These are phyloP conservation scores for Gobio occitaniae DNA, from an alignment of 2,797 vertebrate species.

Conservation along the genomic window DNA sequence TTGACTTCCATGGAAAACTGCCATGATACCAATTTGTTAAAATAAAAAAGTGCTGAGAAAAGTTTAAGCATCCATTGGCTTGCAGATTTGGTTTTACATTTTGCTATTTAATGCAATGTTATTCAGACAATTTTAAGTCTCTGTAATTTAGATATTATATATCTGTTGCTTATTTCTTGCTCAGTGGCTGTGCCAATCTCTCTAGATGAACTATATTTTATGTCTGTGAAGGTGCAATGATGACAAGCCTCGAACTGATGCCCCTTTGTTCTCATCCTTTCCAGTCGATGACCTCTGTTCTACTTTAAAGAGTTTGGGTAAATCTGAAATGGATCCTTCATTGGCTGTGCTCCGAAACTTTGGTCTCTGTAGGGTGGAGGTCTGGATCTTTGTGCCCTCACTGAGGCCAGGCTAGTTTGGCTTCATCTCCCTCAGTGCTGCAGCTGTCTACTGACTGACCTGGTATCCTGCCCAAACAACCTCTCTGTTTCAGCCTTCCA, in stretches of 20 bases:
- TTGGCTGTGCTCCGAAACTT: conserved; percentile 46
- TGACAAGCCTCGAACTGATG: neutral
- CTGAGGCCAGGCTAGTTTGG: conserved; percentile 69
- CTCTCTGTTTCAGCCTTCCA: neutral
- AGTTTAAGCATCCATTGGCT: neutral
- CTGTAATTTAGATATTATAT: neutral
- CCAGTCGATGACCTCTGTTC: conserved; percentile 43
- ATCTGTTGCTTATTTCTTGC: neutral
- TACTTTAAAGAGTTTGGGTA: conserved; percentile 50
- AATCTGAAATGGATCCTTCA: conserved; percentile 23
- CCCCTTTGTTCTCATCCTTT: conserved; percentile 22
- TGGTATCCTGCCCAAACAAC: conserved; percentile 64
- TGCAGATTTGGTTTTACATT: neutral
- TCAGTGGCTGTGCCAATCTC: neutral
- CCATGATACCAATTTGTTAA: neutral
- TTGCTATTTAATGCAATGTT: neutral
- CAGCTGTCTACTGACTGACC: conserved; percentile 66
- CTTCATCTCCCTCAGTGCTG: conserved; percentile 60
- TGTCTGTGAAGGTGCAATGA: neutral
- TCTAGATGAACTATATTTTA: neutral
- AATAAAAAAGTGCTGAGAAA: neutral
- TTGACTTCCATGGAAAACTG: neutral
- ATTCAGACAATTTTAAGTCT: neutral
- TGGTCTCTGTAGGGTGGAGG: conserved; percentile 42
- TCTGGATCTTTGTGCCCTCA: conserved; percentile 32